Conservation (phyloP, 2,113 vertebrate species). For the Phoxinus phoxinus region DNA sequence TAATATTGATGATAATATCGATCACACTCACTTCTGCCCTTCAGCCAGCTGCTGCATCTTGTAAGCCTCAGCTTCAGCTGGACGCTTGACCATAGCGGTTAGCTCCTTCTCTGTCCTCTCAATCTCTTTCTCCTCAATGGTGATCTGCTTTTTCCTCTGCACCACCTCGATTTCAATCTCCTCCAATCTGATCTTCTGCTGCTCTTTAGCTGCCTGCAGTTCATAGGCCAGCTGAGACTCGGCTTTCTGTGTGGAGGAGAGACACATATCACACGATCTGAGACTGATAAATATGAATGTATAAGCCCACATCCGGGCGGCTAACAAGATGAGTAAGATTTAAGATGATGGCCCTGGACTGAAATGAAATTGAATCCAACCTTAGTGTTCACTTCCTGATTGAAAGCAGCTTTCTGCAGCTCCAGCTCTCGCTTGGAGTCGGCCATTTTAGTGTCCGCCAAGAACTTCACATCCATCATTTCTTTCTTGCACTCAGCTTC, state of each 20-base stretch:
- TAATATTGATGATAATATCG: too few species aligned
- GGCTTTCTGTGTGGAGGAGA: slow-evolving; percentile 78
- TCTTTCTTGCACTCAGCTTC: slow-evolving; percentile 94
- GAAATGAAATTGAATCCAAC: slow-evolving; percentile 65
- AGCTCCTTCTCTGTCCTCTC: slow-evolving; percentile 89
- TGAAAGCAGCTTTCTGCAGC: slow-evolving; percentile 91
- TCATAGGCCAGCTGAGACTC: slow-evolving; percentile 93
- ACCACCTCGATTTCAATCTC: slow-evolving; percentile 94
- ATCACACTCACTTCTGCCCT: slow-evolving; percentile 81
- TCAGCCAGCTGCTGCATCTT: slow-evolving; percentile 91
- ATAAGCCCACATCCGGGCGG: neutral
- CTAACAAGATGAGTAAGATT: neutral
- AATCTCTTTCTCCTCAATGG: slow-evolving; percentile 90
- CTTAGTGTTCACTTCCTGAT: slow-evolving; percentile 93
- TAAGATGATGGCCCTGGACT: neutral
- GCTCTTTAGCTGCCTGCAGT: slow-evolving; percentile 92
- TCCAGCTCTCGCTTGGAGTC: slow-evolving; percentile 92
- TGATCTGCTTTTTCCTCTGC: slow-evolving; percentile 91
- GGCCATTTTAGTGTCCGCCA: slow-evolving; percentile 92
- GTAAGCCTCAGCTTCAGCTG: slow-evolving; percentile 91
- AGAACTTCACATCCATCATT: slow-evolving; percentile 93
- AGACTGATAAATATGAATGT: neutral
- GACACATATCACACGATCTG: neutral
- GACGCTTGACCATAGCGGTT: slow-evolving; percentile 83
- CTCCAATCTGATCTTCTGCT: slow-evolving; percentile 95